Percentiles rank a stretch among this genome's conserved stretches.
Evolutionary conservation across 30 jellyfish, hydroid and myxozoan species (phyloP).

Genomic region (Pelagia noctiluca): DNA sequence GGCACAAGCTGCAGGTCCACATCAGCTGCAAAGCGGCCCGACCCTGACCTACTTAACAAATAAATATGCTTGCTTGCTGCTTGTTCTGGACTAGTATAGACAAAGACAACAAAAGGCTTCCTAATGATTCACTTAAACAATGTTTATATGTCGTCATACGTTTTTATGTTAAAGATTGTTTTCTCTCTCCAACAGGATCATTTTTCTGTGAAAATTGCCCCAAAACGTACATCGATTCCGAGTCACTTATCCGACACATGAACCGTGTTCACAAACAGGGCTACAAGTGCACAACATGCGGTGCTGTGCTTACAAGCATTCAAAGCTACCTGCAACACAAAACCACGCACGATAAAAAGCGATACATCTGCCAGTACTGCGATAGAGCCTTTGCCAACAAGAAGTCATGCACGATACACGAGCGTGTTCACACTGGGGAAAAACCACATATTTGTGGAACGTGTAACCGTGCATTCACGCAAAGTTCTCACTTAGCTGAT

Average conservation of each 20-base stretch:
- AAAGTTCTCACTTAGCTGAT: slow-evolving; percentile 14
- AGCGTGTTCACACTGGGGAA: slow-evolving; percentile 34
- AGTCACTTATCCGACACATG: background rate
- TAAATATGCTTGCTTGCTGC: too few species aligned
- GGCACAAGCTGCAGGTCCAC: too few species aligned
- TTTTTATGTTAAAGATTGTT: too few species aligned
- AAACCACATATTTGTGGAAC: slow-evolving; percentile 5
- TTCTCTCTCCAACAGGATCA: background rate
- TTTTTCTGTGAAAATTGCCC: background rate
- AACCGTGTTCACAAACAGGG: background rate
- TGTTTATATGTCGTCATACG: too few species aligned
- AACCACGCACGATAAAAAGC: background rate
- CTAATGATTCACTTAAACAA: too few species aligned
- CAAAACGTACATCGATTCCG: background rate
- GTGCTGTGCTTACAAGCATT: background rate
- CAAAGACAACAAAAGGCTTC: too few species aligned
- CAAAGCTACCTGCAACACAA: background rate
- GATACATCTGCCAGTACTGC: background rate
- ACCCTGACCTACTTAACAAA: too few species aligned
- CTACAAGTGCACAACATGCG: background rate
- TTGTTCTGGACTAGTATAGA: too few species aligned
- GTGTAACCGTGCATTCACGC: slow-evolving; percentile 35
- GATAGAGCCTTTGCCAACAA: background rate
- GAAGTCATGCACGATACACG: slow-evolving; percentile 14
- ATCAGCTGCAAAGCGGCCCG: too few species aligned